Conservation (phyloP, 1,140 invertebrate genomes). For the Drosophila pruinosa region DNA sequence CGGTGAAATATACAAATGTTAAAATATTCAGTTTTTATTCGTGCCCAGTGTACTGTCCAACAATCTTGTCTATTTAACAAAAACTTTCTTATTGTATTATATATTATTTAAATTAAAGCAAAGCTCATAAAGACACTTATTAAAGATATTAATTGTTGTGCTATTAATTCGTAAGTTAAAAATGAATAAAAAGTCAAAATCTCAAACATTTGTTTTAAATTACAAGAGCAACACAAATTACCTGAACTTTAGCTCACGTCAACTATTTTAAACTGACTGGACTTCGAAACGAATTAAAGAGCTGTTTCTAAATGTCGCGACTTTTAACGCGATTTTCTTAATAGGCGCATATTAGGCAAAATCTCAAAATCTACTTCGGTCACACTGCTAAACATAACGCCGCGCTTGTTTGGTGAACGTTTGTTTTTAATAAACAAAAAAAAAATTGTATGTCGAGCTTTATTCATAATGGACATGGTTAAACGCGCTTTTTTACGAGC, state of each 20-base stretch:
- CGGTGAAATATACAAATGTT: constrained; percentile 14
- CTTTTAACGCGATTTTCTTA: too few relatives aligned
- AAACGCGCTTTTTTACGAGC: constrained; percentile 55
- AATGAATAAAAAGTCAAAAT: constrained; percentile 33
- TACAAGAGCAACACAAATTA: background rate
- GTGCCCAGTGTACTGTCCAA: constrained; percentile 17
- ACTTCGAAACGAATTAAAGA: too few relatives aligned
- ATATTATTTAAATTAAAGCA: constrained; percentile 45
- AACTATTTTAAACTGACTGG: background rate
- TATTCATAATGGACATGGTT: constrained; percentile 43
- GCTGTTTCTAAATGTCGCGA: too few relatives aligned
- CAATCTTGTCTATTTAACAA: constrained; percentile 17
- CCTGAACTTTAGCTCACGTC: background rate
- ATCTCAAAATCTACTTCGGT: too few relatives aligned
- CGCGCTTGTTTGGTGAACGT: background rate
- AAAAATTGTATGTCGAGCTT: background rate
- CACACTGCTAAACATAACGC: too few relatives aligned
- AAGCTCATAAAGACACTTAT: constrained; percentile 44
- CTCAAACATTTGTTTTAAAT: background rate
- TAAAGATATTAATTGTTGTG: constrained; percentile 70
- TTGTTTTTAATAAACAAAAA: background rate
- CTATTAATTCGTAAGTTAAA: constrained; percentile 65
- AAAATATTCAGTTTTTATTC: constrained; percentile 27
- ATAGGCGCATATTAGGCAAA: too few relatives aligned
- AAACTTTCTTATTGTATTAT: constrained; percentile 21